phyloP scores from a whole-genome alignment of 2,113 vertebrate genomes.

The Epinephelus moara region DNA sequence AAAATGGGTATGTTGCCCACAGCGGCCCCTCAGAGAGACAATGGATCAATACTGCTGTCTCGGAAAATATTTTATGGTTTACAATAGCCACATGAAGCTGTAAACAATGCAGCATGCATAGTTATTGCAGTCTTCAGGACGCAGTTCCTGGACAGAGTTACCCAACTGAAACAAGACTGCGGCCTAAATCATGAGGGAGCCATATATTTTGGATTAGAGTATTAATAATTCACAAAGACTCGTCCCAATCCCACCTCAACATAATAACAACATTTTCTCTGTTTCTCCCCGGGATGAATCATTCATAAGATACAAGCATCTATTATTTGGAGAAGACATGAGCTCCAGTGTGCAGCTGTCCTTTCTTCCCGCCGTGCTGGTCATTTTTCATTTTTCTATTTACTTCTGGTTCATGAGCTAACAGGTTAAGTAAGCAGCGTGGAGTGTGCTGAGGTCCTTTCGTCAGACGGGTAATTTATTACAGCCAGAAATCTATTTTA shows the following conservation, averaged over 20 bases:
- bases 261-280: constrained; percentile 33
- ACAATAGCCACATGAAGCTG: constrained; percentile 10
- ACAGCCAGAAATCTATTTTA: constrained; percentile 26
- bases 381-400: constrained; percentile 25
- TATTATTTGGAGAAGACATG: constrained; percentile 16
- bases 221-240: constrained; percentile 52
- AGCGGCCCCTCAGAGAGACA: background rate
- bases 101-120: constrained; percentile 14
- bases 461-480: constrained; percentile 38
- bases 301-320: constrained; percentile 48
- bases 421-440: constrained; percentile 19
- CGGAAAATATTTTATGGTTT: constrained; percentile 31
- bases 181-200: constrained; percentile 9
- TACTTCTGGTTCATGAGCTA: constrained; percentile 17
- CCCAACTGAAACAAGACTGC: background rate
- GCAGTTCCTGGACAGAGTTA: constrained; percentile 18
- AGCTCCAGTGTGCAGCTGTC: constrained; percentile 8
- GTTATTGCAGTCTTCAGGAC: background rate
- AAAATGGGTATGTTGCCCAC: background rate
- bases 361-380: background rate
- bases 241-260: constrained; percentile 3
- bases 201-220: constrained; percentile 10
- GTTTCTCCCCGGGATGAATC: constrained; percentile 45
- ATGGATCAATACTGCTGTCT: constrained; percentile 20
- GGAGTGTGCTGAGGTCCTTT: background rate